Percentiles rank a stretch among this genome's conserved stretches.
Conservation (phyloP, 2,797 vertebrate genomes). For the Botia almorhae region DNA sequence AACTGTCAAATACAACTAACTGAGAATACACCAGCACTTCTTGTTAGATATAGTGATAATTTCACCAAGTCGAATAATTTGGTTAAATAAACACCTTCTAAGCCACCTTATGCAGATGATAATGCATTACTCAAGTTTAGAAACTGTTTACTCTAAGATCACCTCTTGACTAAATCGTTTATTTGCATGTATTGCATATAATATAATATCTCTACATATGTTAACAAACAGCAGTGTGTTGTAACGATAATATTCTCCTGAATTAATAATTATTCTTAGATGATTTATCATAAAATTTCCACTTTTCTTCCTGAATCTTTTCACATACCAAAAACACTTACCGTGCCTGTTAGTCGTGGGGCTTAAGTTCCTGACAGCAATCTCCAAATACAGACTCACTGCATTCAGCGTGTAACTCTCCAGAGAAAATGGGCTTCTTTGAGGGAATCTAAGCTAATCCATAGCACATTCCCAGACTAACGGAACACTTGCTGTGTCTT, state of each 20-base stretch:
- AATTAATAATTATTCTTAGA: too few relatives aligned
- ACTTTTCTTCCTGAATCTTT: background rate
- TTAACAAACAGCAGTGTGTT: background rate
- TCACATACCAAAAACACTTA: conserved; percentile 20
- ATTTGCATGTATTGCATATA: background rate
- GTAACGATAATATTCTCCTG: background rate
- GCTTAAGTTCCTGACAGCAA: conserved; percentile 36
- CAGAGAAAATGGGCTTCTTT: conserved; percentile 26
- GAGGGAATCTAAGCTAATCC: conserved; percentile 25
- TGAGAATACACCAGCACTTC: background rate
- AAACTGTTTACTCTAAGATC: too few relatives aligned
- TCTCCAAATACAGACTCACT: conserved; percentile 34
- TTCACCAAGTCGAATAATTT: background rate
- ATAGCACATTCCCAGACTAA: conserved; percentile 6
- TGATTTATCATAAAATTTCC: background rate
- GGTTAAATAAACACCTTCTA: background rate
- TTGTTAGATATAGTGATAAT: background rate
- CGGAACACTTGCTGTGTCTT: background rate
- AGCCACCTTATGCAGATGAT: background rate
- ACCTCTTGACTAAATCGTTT: background rate
- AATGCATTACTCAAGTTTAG: background rate
- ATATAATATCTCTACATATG: background rate
- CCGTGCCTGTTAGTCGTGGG: background rate
- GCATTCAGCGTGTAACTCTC: conserved; percentile 25
- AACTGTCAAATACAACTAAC: background rate